Conservation (phyloP, 2,113 vertebrate genomes). For the Holacanthus passer region DNA sequence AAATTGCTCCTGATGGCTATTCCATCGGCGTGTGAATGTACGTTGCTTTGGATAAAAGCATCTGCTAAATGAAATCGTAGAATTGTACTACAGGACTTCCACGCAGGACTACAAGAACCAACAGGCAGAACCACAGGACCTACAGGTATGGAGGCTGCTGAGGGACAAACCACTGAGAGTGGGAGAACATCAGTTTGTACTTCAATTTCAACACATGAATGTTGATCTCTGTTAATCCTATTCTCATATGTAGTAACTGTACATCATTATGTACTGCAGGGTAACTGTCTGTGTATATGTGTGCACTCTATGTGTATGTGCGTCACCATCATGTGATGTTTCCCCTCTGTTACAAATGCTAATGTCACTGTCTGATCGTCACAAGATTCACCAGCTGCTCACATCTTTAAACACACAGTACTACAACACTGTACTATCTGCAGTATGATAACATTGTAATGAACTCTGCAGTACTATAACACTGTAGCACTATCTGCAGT, state of each 20-base stretch:
- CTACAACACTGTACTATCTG: neutral
- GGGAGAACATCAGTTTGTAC: no score
- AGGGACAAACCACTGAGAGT: no score
- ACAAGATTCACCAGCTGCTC: constrained; percentile 13
- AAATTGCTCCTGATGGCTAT: no score
- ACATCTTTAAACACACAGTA: neutral
- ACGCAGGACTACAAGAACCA: no score
- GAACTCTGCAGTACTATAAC: neutral
- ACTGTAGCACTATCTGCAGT: neutral
- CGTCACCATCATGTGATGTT: constrained; percentile 1
- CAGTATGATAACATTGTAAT: neutral
- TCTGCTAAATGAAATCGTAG: no score
- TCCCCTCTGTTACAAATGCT: neutral
- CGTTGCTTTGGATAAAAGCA: no score
- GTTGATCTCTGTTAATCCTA: no score
- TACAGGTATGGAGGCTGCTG: no score
- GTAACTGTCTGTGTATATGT: neutral
- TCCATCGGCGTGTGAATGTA: no score
- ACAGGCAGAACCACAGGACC: no score
- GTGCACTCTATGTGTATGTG: neutral
- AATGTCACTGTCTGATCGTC: constrained; percentile 6
- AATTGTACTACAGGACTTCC: no score
- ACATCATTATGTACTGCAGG: neutral
- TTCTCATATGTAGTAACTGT: neutral
- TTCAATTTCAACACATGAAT: no score